Evolutionary conservation across 1,140 invertebrate genomes (phyloP).

Genomic region (Trialeurodes vaporariorum): DNA sequence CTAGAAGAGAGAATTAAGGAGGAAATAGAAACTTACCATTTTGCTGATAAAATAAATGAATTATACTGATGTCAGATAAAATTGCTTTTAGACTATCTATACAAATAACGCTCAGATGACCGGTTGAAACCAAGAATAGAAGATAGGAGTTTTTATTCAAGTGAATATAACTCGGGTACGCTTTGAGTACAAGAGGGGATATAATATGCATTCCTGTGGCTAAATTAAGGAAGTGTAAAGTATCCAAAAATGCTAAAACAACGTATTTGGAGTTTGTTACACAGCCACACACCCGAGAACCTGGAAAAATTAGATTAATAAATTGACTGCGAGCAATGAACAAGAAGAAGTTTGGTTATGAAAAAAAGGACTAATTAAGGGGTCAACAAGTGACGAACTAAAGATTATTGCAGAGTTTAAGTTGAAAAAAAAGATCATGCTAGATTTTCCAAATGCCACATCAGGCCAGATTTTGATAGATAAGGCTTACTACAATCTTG

Average conservation of each 20-base stretch:
- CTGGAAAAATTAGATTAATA: not conserved
- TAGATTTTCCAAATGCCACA: too few relatives aligned
- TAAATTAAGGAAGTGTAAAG: not conserved
- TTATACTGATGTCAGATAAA: not conserved
- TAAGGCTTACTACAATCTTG: too few relatives aligned
- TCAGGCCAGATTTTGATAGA: too few relatives aligned
- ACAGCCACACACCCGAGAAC: not conserved
- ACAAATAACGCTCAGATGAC: not conserved
- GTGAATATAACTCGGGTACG: not conserved
- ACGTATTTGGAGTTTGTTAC: not conserved
- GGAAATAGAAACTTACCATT: not conserved
- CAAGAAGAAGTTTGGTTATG: too few relatives aligned
- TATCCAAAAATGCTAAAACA: not conserved
- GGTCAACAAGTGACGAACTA: too few relatives aligned
- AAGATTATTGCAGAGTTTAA: too few relatives aligned
- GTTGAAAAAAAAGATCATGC: too few relatives aligned
- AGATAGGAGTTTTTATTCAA: not conserved
- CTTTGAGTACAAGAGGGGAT: not conserved
- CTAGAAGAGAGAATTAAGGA: too few relatives aligned
- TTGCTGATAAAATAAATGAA: not conserved
- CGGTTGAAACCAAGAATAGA: not conserved
- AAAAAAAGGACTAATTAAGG: too few relatives aligned
- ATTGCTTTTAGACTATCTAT: not conserved
- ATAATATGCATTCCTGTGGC: not conserved
- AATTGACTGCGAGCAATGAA: not conserved